Evolutionary conservation across 2,113 vertebrate genomes (phyloP).

Genomic region (Eptatretus burgeri): DNA sequence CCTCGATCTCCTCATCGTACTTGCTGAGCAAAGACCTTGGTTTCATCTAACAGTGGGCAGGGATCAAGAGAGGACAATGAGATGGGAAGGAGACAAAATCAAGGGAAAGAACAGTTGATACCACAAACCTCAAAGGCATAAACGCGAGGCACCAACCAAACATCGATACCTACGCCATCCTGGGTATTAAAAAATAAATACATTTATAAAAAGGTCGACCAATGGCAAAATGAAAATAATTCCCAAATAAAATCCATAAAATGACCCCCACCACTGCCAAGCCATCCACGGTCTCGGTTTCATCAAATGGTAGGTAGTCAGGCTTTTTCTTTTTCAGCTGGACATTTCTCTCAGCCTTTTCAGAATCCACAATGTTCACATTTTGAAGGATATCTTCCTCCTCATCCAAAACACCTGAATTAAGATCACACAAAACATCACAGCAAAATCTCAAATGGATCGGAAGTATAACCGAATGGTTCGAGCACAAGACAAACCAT

Average conservation of each 20-base stretch:
- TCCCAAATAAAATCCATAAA: background rate
- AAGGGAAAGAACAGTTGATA: background rate
- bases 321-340: slow-evolving; percentile 55
- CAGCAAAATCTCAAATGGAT: too few species aligned
- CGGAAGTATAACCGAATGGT: too few species aligned
- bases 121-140: too few species aligned
- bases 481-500: too few species aligned
- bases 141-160: too few species aligned
- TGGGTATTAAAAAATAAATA: too few species aligned
- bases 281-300: slow-evolving; percentile 46
- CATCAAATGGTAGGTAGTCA: slow-evolving; percentile 41
- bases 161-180: too few species aligned
- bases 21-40: slow-evolving; percentile 31
- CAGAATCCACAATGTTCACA: slow-evolving; percentile 38
- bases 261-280: slow-evolving; percentile 19
- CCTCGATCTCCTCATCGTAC: slow-evolving; percentile 57
- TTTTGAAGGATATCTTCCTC: slow-evolving; percentile 44
- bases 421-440: too few species aligned
- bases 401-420: slow-evolving; percentile 28
- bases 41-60: slow-evolving; percentile 18
- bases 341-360: slow-evolving; percentile 47
- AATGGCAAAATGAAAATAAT: background rate
- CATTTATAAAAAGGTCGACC: background rate
- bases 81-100: background rate
- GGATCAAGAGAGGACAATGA: background rate